phyloP scores from a whole-genome alignment of 2,888 invertebrate genomes.

The Icerya purchasi region DNA sequence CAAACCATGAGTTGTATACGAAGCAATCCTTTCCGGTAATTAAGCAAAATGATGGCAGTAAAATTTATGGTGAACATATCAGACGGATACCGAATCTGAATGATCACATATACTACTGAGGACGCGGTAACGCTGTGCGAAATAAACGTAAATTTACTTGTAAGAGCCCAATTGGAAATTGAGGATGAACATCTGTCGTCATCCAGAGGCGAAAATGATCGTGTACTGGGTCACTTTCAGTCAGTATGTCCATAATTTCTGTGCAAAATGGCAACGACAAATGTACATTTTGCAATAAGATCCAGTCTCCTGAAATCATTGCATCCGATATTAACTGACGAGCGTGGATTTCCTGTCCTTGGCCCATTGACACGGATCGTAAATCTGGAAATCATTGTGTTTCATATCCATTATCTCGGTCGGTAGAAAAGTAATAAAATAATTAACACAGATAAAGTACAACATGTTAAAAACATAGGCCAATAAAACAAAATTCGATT shows the following conservation, averaged over 20 bases:
- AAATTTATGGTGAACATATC: too few relatives aligned
- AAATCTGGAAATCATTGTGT: slow-evolving; percentile 36
- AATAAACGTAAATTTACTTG: slow-evolving; percentile 24
- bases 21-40: not conserved
- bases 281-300: slow-evolving; percentile 85
- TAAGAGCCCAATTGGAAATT: slow-evolving; percentile 68
- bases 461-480: too few relatives aligned
- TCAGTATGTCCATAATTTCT: slow-evolving; percentile 72
- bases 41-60: not conserved
- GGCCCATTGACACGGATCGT: slow-evolving; percentile 87
- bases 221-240: slow-evolving; percentile 63
- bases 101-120: not conserved
- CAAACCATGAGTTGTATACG: too few relatives aligned
- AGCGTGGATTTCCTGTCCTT: slow-evolving; percentile 81
- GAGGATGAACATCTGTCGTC: slow-evolving; percentile 79
- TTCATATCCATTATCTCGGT: too few relatives aligned
- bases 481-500: too few relatives aligned
- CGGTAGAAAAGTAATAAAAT: too few relatives aligned
- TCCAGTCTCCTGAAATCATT: slow-evolving; percentile 59
- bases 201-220: slow-evolving; percentile 77
- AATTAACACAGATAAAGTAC: too few relatives aligned
- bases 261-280: slow-evolving; percentile 83
- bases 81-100: too few relatives aligned
- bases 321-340: slow-evolving; percentile 59
- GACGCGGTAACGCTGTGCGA: not conserved